Evolutionary conservation across 2,113 vertebrate species (phyloP).

Genomic region (Eulacestoma nigropectus): DNA sequence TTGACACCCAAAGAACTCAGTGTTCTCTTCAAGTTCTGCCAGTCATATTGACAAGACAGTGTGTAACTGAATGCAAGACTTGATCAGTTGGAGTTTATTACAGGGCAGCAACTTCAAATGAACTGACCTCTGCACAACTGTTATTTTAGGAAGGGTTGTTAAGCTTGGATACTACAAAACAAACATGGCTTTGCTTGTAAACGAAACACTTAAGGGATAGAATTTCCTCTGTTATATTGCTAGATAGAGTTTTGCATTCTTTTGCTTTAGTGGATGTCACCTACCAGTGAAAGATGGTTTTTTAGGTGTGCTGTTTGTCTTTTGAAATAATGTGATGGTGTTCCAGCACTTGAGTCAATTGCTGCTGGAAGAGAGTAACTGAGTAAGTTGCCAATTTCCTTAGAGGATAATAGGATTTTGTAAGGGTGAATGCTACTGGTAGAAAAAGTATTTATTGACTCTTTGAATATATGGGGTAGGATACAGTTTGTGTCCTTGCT

Average conservation of each 20-base stretch:
- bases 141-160: background rate
- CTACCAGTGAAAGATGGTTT: accelerated
- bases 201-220: background rate
- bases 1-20: background rate
- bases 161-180: background rate
- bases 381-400: background rate
- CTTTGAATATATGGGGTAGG: background rate
- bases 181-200: background rate
- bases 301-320: background rate
- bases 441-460: background rate
- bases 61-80: background rate
- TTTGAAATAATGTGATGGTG: background rate
- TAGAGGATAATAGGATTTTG: background rate
- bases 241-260: background rate
- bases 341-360: background rate
- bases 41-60: background rate
- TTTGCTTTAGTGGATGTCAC: background rate
- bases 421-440: background rate
- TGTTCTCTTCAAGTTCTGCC: background rate
- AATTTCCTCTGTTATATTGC: background rate
- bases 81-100: background rate
- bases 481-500: background rate
- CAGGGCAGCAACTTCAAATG: background rate
- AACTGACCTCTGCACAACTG: background rate
- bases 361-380: background rate